Percentiles rank a stretch among this genome's conserved stretches.
Evolutionary conservation across 2,797 vertebrate species (phyloP).

Genomic region (Coreius guichenoti): DNA sequence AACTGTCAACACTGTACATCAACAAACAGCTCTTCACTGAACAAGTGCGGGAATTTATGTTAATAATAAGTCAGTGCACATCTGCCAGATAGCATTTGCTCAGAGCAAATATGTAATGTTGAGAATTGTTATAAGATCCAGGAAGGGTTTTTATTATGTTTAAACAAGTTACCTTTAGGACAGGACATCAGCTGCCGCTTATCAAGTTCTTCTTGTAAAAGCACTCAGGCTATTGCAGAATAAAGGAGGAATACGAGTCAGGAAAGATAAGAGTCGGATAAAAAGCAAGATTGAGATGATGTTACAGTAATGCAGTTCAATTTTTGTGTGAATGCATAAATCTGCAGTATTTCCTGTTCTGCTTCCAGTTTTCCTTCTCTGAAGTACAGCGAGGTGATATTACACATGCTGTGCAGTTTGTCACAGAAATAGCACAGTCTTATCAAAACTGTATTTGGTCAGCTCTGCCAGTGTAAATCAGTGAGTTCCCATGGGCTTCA

Average conservation of each 20-base stretch:
- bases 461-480: background rate
- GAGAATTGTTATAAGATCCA: conserved; percentile 34
- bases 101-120: background rate
- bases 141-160: conserved; percentile 44
- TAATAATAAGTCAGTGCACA: background rate
- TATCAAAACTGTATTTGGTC: background rate
- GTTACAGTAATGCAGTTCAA: background rate
- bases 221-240: background rate
- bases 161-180: conserved; percentile 40
- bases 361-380: background rate
- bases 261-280: background rate
- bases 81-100: background rate
- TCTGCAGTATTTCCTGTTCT: background rate
- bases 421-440: background rate
- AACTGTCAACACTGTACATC: background rate
- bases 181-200: background rate
- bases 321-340: background rate
- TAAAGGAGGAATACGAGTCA: background rate
- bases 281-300: background rate
- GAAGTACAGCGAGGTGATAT: background rate
- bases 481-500: background rate
- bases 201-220: background rate
- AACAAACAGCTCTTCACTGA: background rate
- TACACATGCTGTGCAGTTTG: background rate
- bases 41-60: background rate